Evolutionary conservation across 2,888 invertebrate genomes (phyloP).

Genomic region (Conomelus anceps): DNA sequence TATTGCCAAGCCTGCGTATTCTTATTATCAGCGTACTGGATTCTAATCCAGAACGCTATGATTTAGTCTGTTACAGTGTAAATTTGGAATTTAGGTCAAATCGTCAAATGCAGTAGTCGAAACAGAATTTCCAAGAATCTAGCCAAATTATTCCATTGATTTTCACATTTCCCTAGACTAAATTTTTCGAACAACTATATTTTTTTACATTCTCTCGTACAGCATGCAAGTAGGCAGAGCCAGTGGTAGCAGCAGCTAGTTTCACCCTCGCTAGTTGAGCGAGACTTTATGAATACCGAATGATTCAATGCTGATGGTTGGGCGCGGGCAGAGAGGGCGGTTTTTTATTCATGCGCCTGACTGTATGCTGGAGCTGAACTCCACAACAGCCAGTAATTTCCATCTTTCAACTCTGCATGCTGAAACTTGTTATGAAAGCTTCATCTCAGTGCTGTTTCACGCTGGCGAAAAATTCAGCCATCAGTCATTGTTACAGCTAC

Average conservation of each 20-base stretch:
- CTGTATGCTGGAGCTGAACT: neutral
- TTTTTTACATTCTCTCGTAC: neutral
- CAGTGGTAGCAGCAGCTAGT: neutral
- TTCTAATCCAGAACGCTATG: too few relatives aligned
- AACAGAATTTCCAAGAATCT: too few relatives aligned
- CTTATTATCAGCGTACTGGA: too few relatives aligned
- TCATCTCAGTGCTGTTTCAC: neutral
- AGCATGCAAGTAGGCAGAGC: neutral
- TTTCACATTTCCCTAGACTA: neutral
- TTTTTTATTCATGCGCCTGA: neutral
- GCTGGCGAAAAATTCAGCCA: neutral
- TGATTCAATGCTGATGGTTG: neutral
- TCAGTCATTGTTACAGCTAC: neutral
- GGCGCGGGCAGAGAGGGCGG: neutral
- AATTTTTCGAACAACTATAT: neutral
- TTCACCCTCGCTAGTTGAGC: neutral
- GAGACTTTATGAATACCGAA: neutral
- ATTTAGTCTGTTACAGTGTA: too few relatives aligned
- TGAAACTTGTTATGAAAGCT: neutral
- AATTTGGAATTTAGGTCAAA: too few relatives aligned
- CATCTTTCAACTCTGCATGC: neutral
- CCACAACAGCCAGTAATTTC: neutral
- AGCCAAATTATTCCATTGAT: neutral
- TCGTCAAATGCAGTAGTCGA: too few relatives aligned
- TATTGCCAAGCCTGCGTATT: too few relatives aligned